A percentile compares a stretch with the other conserved stretches of the same genome.
Evolutionary conservation across 2,113 vertebrate species (phyloP).

Genomic region (Sylvietta virens): DNA sequence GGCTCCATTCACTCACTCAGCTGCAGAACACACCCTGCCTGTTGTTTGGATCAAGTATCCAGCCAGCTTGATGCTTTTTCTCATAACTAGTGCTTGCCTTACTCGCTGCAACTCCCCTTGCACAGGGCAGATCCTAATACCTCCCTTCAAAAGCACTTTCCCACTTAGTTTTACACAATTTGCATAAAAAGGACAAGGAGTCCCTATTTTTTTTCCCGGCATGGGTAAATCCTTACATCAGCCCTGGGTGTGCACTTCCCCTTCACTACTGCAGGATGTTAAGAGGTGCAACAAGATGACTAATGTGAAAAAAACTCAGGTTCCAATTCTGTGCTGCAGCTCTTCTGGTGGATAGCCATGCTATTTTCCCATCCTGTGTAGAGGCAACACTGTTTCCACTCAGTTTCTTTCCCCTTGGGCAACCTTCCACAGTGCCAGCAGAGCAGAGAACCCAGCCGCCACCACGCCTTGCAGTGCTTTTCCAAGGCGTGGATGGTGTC

Average conservation of each 20-base stretch:
- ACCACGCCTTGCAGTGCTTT: fast-evolving
- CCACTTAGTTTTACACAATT: not conserved
- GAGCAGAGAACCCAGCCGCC: not conserved
- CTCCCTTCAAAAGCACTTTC: not conserved
- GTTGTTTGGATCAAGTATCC: not conserved
- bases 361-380: not conserved
- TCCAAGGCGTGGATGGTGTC: not conserved
- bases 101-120: not conserved
- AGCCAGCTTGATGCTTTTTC: not conserved
- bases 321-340: not conserved
- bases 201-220: not conserved
- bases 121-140: not conserved
- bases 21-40: not conserved
- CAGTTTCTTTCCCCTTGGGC: not conserved
- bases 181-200: not conserved
- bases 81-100: not conserved
- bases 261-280: not conserved
- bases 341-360: not conserved
- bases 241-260: not conserved
- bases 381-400: not conserved
- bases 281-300: not conserved
- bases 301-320: not conserved
- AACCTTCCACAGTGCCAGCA: not conserved
- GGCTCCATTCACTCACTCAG: not conserved
- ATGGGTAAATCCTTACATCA: not conserved